These are phyloP conservation scores for Xestia xanthographa DNA, from an alignment of 2,888 invertebrate genomes.

Conservation along the genomic window DNA sequence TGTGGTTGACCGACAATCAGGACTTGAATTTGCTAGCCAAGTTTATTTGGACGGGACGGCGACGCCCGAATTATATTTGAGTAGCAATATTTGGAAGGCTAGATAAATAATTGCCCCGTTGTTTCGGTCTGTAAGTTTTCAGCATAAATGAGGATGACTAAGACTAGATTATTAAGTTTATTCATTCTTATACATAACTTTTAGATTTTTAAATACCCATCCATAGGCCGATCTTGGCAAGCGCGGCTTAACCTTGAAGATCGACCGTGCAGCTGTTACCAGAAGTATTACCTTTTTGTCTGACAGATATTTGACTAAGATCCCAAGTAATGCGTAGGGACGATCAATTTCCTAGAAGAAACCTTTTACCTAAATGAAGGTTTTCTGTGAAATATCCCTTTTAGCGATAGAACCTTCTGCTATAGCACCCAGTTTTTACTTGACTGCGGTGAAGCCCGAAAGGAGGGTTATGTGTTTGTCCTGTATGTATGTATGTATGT, in stretches of 20 bases:
- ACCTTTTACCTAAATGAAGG: slow-evolving; percentile 18
- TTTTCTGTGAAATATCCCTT: background rate
- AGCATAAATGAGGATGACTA: background rate
- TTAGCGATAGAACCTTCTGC: background rate
- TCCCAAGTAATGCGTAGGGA: background rate
- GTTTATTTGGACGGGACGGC: background rate
- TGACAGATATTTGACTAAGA: background rate
- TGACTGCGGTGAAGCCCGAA: too few species aligned
- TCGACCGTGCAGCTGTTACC: too few species aligned
- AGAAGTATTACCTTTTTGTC: background rate
- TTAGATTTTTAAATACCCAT: too few species aligned
- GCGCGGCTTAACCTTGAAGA: too few species aligned
- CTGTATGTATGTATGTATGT: too few species aligned
- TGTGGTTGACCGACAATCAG: slow-evolving; percentile 4
- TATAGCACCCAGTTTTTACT: background rate
- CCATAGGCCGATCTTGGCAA: too few species aligned
- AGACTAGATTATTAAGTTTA: background rate
- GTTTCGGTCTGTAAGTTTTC: background rate
- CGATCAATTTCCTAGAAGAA: slow-evolving; percentile 7
- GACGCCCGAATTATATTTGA: slow-evolving; percentile 17
- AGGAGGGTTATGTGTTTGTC: too few species aligned
- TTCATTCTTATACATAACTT: too few species aligned
- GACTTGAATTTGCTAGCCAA: background rate
- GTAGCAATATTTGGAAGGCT: background rate
- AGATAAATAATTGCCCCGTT: background rate